Evolutionary conservation across 2,888 invertebrate genomes (phyloP).

Genomic region (Drosophila multiciliata): DNA sequence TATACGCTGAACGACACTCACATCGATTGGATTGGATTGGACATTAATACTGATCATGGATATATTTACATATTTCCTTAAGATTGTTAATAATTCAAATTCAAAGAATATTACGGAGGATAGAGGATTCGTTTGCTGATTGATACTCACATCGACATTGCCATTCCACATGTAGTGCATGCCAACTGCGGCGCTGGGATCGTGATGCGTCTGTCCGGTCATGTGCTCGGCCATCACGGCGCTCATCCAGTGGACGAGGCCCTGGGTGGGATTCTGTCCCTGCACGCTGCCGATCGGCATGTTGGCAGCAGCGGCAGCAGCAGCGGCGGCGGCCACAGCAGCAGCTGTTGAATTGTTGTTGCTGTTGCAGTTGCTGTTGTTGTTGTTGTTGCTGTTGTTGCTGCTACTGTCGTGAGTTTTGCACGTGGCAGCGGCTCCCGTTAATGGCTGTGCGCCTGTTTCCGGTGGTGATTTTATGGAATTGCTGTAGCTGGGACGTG

Average conservation of each 20-base stretch:
- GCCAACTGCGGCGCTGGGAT: slow-evolving; percentile 85
- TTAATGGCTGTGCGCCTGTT: slow-evolving; percentile 44
- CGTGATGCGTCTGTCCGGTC: slow-evolving; percentile 91
- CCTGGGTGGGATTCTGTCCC: slow-evolving; percentile 90
- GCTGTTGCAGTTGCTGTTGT: slow-evolving; percentile 24
- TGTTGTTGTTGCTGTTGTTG: slow-evolving; percentile 28
- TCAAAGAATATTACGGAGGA: not conserved
- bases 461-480: slow-evolving; percentile 76
- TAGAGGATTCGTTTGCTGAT: not conserved
- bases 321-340: slow-evolving; percentile 64
- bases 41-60: not conserved
- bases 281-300: slow-evolving; percentile 85
- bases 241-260: slow-evolving; percentile 98
- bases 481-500: slow-evolving; percentile 70
- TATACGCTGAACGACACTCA: not conserved
- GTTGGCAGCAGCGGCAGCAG: slow-evolving; percentile 65
- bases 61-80: not conserved
- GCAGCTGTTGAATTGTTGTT: slow-evolving; percentile 39
- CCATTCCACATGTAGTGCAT: slow-evolving; percentile 86
- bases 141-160: slow-evolving; percentile 84
- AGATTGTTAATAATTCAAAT: not conserved
- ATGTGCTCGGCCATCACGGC: slow-evolving; percentile 97
- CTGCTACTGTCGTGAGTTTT: slow-evolving; percentile 56
- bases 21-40: not conserved
- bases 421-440: slow-evolving; percentile 58